Base-by-base conservation (phyloP, 2,888 invertebrate species). In the Netelia melanura region DNA sequence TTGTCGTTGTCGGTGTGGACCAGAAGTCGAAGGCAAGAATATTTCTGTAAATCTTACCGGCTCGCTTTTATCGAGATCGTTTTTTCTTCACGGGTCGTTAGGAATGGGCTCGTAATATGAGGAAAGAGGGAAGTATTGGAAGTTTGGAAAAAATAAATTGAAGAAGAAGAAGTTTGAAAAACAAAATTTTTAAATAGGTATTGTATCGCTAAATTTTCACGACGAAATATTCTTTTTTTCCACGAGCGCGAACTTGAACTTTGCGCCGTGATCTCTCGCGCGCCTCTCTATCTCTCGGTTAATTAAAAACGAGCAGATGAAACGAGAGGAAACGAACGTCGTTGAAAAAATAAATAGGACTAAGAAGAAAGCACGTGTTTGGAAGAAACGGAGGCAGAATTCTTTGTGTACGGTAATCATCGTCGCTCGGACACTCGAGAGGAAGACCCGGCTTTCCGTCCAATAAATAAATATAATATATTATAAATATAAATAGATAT, bases 161-260 rank as follows among this genome's bases (percentile, higher is more conserved):
- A 30, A 30, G 5, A 30, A 30, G 5, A 30, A 30, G 11, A 48
- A 48, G 1, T 48, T 11, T 1, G 48, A 48, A 48, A 6, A 14
- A 6, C 11, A 56, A 56, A 17, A 56, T 56, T 56, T 56, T 44
- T 17, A 17, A 17, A 48, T 79, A 54, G 14, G 25, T 74, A 68
- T 79, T 48, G 3, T 38, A 9, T 25, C 70, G 68, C 58, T 61
- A 67, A 44, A 43, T 70, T 72, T 79, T 76, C 64, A 54, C 54
- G 65, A 76, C n/a, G 54, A 25, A 65, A 56, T 21, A 21, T 56
- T 17, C 17, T 65, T 72, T 61, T 61, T 21, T 17, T 6, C 64
- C 56, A 58, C 17, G 48, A 44, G 62, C 25, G 48, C 43, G 64
- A 83, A 83, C 71, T 83, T 76, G 79, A 83, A 79, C 58, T 70